A percentile compares a stretch with the other conserved stretches of the same genome.
Evolutionary conservation across 1,140 invertebrate species (phyloP).

Genomic region (Sitobion miscanthi): DNA sequence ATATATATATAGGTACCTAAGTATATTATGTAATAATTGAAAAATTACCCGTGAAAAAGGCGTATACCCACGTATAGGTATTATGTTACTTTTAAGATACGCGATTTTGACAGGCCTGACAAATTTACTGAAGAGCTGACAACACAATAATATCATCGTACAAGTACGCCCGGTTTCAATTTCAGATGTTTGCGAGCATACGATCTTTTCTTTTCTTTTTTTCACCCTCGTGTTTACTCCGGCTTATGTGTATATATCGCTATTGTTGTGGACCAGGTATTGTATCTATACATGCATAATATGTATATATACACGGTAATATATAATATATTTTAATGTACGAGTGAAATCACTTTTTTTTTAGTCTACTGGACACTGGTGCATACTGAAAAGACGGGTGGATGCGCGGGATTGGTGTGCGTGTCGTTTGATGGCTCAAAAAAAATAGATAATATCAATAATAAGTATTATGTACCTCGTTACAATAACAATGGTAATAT

Average conservation of each 20-base stretch:
- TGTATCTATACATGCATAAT: background rate
- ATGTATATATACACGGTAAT: background rate
- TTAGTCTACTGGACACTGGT: constrained; percentile 36
- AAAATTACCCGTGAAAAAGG: constrained; percentile 52
- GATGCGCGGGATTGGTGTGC: background rate
- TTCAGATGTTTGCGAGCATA: constrained; percentile 24
- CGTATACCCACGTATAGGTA: background rate
- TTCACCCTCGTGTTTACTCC: constrained; percentile 5
- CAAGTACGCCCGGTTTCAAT: constrained; percentile 32
- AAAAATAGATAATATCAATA: background rate
- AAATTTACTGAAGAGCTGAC: constrained; percentile 53
- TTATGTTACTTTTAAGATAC: constrained; percentile 22
- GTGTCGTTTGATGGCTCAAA: background rate
- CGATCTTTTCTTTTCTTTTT: constrained; percentile 2
- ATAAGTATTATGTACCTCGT: background rate
- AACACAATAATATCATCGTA: constrained; percentile 43
- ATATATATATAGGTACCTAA: background rate
- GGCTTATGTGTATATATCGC: background rate
- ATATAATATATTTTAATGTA: background rate
- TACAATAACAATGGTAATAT: background rate
- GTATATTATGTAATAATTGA: constrained; percentile 21
- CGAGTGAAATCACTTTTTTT: constrained; percentile 36
- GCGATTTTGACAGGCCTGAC: constrained; percentile 50
- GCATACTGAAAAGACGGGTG: background rate
- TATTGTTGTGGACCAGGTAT: constrained; percentile 33